Evolutionary conservation across 2,888 invertebrate species (phyloP).

Genomic region (Ectemnius cavifrons): DNA sequence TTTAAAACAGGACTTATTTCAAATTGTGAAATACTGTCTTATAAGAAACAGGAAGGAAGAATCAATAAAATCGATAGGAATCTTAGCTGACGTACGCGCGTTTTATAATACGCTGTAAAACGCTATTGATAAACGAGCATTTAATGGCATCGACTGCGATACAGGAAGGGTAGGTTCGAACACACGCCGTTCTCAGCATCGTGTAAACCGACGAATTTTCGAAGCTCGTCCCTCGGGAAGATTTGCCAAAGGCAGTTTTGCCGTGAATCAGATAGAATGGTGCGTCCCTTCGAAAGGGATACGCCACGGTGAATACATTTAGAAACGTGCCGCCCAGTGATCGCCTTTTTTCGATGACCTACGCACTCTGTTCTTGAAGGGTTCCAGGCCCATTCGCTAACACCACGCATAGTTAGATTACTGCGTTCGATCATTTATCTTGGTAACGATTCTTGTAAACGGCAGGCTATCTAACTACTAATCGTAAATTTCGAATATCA

Average conservation of each 20-base stretch:
- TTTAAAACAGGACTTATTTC: not conserved
- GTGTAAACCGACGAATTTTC: slow-evolving; percentile 52
- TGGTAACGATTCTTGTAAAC: too few species aligned
- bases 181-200: slow-evolving; percentile 5
- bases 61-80: slow-evolving; percentile 32
- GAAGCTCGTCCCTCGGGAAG: slow-evolving; percentile 35
- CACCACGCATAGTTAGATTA: too few species aligned
- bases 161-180: slow-evolving; percentile 23
- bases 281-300: slow-evolving; percentile 43
- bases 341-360: slow-evolving; percentile 49
- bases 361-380: slow-evolving; percentile 29
- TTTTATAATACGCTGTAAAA: slow-evolving; percentile 35
- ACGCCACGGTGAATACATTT: slow-evolving; percentile 61
- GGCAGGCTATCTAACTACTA: too few species aligned
- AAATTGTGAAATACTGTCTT: not conserved
- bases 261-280: slow-evolving; percentile 62
- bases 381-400: not conserved
- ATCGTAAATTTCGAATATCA: too few species aligned
- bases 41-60: slow-evolving; percentile 11
- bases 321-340: slow-evolving; percentile 47
- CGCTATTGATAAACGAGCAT: slow-evolving; percentile 62
- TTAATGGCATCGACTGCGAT: slow-evolving; percentile 61
- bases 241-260: slow-evolving; percentile 61
- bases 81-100: slow-evolving; percentile 17
- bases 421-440: too few species aligned